These are phyloP conservation scores for Neolamprologus variostigma DNA, from an alignment of 2,113 vertebrate species.

Conservation along the genomic window DNA sequence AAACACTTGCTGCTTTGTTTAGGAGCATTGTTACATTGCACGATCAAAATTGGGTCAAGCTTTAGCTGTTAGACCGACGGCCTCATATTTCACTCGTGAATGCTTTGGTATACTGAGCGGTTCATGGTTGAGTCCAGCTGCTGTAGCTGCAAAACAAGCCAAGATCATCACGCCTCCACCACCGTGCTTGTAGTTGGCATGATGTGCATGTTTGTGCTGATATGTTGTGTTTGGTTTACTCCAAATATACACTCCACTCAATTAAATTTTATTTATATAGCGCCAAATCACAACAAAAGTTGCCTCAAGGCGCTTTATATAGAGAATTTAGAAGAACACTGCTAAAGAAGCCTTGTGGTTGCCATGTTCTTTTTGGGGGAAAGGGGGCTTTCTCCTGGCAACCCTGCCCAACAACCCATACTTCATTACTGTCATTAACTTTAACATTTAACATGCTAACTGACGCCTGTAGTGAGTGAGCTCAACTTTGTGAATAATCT, in stretches of 20 bases:
- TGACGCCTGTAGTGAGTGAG: background rate
- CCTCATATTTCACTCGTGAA: background rate
- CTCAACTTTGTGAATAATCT: background rate
- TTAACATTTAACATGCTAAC: background rate
- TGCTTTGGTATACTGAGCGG: background rate
- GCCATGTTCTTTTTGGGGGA: background rate
- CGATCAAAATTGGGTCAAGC: background rate
- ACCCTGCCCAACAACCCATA: background rate
- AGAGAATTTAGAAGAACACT: background rate
- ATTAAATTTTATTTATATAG: background rate
- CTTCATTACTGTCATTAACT: background rate
- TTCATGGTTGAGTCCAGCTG: background rate
- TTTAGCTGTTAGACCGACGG: background rate
- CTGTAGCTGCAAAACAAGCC: background rate
- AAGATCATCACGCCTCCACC: background rate
- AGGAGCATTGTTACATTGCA: background rate
- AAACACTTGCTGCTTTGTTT: background rate
- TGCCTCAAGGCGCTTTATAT: rapidly evolving
- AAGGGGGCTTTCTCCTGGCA: background rate
- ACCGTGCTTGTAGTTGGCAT: background rate
- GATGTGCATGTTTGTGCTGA: background rate
- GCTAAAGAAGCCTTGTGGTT: background rate
- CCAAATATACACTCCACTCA: background rate
- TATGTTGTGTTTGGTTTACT: background rate
- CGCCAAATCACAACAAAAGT: background rate